Conservation (phyloP, 37 sponge, comb jelly and placozoan species). For the Oopsacas minuta region DNA sequence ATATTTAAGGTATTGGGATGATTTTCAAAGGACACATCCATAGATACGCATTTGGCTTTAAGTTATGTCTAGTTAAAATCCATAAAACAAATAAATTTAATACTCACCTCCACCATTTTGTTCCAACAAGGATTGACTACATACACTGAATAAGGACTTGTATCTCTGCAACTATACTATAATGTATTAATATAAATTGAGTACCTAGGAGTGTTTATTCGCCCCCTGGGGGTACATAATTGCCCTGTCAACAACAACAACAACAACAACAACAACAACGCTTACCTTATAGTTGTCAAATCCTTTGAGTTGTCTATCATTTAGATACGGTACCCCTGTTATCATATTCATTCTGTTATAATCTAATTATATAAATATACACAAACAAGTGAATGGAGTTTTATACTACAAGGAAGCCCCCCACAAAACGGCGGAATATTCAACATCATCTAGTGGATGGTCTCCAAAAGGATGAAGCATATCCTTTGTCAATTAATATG, state of each 20-base stretch:
- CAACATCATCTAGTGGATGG: background rate
- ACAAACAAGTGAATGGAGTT: background rate
- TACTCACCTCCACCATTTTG: background rate
- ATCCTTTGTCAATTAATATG: constrained; percentile 22
- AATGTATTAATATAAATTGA: background rate
- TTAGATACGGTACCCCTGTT: background rate
- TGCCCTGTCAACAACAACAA: no score
- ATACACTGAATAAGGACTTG: background rate
- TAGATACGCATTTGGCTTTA: no score
- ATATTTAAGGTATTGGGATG: no score
- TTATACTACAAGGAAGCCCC: background rate
- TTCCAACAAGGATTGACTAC: background rate
- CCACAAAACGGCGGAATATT: background rate
- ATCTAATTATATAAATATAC: no score
- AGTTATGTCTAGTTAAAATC: no score
- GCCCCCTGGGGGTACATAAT: no score
- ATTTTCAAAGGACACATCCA: no score
- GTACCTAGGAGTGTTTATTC: no score
- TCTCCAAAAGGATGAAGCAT: no score
- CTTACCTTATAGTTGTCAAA: background rate
- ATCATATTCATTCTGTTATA: background rate
- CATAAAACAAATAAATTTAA: background rate
- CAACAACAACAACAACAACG: background rate
- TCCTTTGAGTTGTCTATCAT: background rate
- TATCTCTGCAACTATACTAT: background rate